phyloP scores from a whole-genome alignment of 2,797 vertebrate genomes.

The Spinibarbus caldwelli region DNA sequence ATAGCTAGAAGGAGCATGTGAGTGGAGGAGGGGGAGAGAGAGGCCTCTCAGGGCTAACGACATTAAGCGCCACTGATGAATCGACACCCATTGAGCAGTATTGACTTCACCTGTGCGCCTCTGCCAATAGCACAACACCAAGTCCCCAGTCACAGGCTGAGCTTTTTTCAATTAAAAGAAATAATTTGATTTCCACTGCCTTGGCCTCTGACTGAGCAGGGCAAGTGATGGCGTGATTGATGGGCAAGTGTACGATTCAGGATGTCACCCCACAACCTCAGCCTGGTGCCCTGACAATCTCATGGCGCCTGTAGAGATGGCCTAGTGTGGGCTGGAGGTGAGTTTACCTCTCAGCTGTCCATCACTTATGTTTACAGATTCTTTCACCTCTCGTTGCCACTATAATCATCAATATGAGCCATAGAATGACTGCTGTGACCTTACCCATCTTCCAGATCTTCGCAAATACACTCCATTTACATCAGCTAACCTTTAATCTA shows the following conservation, averaged over 20 bases:
- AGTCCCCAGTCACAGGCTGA: conserved; percentile 24
- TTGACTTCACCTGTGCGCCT: conserved; percentile 74
- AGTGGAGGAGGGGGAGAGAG: conserved; percentile 59
- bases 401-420: conserved; percentile 75
- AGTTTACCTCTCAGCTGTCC: conserved; percentile 59
- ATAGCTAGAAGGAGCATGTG: conserved; percentile 72
- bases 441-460: conserved; percentile 65
- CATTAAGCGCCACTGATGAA: conserved; percentile 82
- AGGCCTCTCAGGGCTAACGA: conserved; percentile 80
- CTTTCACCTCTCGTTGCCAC: conserved; percentile 60
- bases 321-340: conserved; percentile 27
- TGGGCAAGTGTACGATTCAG: conserved; percentile 69
- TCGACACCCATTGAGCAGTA: conserved; percentile 80
- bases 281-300: conserved; percentile 22
- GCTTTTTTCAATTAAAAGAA: conserved; percentile 65
- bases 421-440: conserved; percentile 71
- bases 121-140: conserved; percentile 62
- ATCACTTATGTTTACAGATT: conserved; percentile 61
- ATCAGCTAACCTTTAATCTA: conserved; percentile 74
- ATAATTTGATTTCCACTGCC: conserved; percentile 80
- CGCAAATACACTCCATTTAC: conserved; percentile 73
- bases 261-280: conserved; percentile 55
- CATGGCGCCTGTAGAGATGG: conserved; percentile 37
- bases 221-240: conserved; percentile 77
- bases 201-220: conserved; percentile 75